These are phyloP conservation scores for Zoanthus gigantus DNA, from an alignment of 92 coral and sea anemone species.

Conservation along the genomic window DNA sequence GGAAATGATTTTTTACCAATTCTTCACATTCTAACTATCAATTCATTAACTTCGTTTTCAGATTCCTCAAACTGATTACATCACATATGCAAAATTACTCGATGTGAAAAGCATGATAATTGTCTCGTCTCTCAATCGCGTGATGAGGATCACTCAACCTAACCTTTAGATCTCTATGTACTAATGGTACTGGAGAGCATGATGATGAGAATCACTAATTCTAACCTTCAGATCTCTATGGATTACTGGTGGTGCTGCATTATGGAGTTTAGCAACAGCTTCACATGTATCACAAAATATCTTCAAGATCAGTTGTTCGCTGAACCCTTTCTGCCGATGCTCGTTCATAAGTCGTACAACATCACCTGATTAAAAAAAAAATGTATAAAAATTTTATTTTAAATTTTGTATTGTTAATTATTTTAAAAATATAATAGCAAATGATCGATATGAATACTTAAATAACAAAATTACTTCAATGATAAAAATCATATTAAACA, in stretches of 20 bases:
- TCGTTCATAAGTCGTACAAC: constrained; percentile 98
- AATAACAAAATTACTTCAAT: no score
- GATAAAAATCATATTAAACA: no score
- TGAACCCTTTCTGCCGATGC: constrained; percentile 83
- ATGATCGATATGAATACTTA: neutral
- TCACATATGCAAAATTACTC: no score
- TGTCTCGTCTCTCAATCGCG: no score
- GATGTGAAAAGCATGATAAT: no score
- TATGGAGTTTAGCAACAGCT: constrained; percentile 91
- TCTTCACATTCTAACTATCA: no score
- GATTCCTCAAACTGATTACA: no score
- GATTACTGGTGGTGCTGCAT: constrained; percentile 91
- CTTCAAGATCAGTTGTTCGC: constrained; percentile 84
- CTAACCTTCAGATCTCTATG: constrained; percentile 95
- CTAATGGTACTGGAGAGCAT: neutral
- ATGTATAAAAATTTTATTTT: no score
- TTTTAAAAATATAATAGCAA: neutral
- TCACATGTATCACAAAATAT: constrained; percentile 95
- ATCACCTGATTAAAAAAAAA: constrained; percentile 73
- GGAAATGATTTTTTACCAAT: no score
- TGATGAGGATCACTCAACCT: neutral
- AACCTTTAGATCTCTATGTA: neutral
- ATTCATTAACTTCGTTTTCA: no score
- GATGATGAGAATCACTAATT: neutral
- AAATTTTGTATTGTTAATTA: neutral